A percentile compares a stretch with the other conserved stretches of the same genome.
Conservation (phyloP, 2,113 vertebrate species). For the Cyanoliseus patagonus region DNA sequence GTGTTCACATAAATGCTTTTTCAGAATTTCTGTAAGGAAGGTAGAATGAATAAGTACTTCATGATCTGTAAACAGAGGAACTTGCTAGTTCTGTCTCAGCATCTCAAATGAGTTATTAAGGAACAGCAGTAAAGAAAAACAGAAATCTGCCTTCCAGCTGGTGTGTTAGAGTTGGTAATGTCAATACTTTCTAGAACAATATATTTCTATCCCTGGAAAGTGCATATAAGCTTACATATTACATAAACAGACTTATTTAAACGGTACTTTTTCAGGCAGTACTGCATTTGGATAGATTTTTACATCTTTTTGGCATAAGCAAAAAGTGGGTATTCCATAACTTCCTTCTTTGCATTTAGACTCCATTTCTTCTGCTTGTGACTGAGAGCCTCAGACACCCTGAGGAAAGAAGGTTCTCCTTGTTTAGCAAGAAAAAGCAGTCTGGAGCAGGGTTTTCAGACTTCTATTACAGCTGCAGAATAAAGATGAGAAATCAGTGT, state of each 20-base stretch:
- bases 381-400: slow-evolving; percentile 4
- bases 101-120: neutral
- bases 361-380: slow-evolving; percentile 22
- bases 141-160: neutral
- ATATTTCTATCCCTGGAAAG: neutral
- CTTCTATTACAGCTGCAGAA: slow-evolving; percentile 15
- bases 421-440: slow-evolving; percentile 48
- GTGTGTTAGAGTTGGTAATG: neutral
- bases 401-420: slow-evolving; percentile 21
- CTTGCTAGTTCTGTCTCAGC: neutral
- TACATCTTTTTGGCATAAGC: neutral
- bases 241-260: neutral
- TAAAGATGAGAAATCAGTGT: slow-evolving; percentile 56
- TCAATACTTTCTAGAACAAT: neutral
- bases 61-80: neutral
- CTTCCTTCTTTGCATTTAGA: slow-evolving; percentile 14
- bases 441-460: slow-evolving; percentile 43
- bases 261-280: neutral
- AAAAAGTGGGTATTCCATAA: neutral
- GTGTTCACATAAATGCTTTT: neutral
- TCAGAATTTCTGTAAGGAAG: neutral
- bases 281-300: neutral
- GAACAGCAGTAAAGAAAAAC: neutral
- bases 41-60: neutral
- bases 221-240: neutral